Evolutionary conservation across 2,888 invertebrate species (phyloP).

Genomic region (Heliconius sara): DNA sequence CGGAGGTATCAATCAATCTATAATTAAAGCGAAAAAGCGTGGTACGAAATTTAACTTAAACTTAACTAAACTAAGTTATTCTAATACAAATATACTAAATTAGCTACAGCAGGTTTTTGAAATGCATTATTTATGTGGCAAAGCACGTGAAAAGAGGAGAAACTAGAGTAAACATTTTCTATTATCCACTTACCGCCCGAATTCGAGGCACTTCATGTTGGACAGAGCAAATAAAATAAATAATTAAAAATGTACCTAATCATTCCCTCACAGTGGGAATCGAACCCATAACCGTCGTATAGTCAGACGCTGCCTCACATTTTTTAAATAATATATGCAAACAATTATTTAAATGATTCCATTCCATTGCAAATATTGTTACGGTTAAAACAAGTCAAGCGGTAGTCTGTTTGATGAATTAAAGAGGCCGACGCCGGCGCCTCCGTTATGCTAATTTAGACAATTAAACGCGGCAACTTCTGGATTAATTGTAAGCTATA

Average conservation of each 20-base stretch:
- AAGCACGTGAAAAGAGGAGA: no score
- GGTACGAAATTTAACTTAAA: no score
- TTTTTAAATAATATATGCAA: neutral
- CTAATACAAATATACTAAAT: no score
- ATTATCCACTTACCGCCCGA: neutral
- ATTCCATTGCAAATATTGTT: neutral
- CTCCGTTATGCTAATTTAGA: slow-evolving; percentile 72
- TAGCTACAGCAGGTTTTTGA: no score
- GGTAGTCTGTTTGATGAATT: slow-evolving; percentile 65
- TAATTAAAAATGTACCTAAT: neutral
- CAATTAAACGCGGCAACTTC: slow-evolving; percentile 69
- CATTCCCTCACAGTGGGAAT: neutral
- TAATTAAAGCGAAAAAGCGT: no score
- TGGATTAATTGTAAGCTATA: slow-evolving; percentile 21
- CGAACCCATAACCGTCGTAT: neutral
- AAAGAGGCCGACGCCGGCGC: slow-evolving; percentile 66
- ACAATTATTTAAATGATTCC: neutral
- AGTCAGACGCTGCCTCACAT: neutral
- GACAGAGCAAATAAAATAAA: neutral
- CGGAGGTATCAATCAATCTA: no score
- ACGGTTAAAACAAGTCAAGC: neutral
- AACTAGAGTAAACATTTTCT: no score
- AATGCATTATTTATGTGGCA: no score
- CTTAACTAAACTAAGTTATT: no score
- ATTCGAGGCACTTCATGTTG: neutral